phyloP scores from a whole-genome alignment of 1,140 invertebrate species.

The Diachasmimorpha longicaudata region DNA sequence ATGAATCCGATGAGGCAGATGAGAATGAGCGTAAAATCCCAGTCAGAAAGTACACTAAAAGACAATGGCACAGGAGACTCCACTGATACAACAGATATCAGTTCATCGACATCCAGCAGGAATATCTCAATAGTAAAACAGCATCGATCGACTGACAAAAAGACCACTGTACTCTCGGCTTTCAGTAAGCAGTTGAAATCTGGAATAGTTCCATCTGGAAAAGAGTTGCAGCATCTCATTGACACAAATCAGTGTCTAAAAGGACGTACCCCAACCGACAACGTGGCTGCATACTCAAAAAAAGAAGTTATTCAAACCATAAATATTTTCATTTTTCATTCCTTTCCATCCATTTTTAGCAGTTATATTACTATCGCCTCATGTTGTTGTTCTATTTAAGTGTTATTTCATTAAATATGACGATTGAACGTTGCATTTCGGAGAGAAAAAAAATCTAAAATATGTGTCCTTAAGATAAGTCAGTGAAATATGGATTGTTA shows the following conservation, averaged over 20 bases:
- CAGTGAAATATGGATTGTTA: no score
- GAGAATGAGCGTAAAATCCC: neutral
- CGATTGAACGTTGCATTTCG: no score
- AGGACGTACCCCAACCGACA: neutral
- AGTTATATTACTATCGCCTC: no score
- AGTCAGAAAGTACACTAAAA: neutral
- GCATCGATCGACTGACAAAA: no score
- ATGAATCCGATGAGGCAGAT: neutral
- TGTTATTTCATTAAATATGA: no score
- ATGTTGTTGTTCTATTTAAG: no score
- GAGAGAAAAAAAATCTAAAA: no score
- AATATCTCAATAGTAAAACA: no score
- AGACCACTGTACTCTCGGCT: neutral
- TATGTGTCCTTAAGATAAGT: no score
- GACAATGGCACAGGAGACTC: neutral
- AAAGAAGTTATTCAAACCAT: neutral
- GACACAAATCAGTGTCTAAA: neutral
- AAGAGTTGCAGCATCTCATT: neutral
- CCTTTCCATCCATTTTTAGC: no score
- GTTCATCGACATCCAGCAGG: neutral
- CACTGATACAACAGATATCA: neutral
- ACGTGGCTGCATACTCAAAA: neutral
- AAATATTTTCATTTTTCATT: no score
- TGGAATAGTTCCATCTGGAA: neutral
- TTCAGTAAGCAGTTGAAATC: neutral